A percentile compares a stretch with the other conserved stretches of the same genome.
These are phyloP conservation scores for Pangasius djambal DNA, from an alignment of 2,797 vertebrate genomes.

Conservation along the genomic window DNA sequence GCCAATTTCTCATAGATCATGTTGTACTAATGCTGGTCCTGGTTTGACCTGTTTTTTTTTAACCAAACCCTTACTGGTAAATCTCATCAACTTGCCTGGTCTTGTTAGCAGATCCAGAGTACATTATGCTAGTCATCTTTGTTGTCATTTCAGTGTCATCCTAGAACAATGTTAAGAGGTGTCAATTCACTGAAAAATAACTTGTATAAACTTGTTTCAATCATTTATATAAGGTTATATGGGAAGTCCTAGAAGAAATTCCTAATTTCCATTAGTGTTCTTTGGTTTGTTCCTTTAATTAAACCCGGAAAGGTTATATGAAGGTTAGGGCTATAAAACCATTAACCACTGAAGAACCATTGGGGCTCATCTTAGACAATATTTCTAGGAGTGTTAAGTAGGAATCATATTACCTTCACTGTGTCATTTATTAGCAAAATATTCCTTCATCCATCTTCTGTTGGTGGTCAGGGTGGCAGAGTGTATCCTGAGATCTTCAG, in stretches of 20 bases:
- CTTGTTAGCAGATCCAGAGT: neutral
- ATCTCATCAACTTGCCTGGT: neutral
- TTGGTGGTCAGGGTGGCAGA: too few species aligned
- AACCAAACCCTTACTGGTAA: neutral
- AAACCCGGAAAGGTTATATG: neutral
- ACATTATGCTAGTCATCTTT: neutral
- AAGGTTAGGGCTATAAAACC: neutral
- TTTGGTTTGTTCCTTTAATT: neutral
- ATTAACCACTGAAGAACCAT: neutral
- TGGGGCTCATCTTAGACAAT: too few species aligned
- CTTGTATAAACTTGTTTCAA: neutral
- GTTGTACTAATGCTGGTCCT: neutral
- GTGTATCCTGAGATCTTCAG: too few species aligned
- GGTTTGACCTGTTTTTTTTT: neutral
- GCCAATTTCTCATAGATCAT: too few species aligned
- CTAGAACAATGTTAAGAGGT: neutral
- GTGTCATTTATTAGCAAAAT: too few species aligned
- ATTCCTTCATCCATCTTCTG: too few species aligned
- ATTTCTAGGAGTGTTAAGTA: too few species aligned
- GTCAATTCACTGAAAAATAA: neutral
- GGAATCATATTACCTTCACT: too few species aligned
- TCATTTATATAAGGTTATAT: neutral
- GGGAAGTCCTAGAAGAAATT: neutral
- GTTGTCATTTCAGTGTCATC: neutral
- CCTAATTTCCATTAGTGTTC: neutral